Evolutionary conservation across 2,888 invertebrate genomes (phyloP), one percentile per base, ranked within the genome.

Genomic region (Calameuta pallipes): DNA sequence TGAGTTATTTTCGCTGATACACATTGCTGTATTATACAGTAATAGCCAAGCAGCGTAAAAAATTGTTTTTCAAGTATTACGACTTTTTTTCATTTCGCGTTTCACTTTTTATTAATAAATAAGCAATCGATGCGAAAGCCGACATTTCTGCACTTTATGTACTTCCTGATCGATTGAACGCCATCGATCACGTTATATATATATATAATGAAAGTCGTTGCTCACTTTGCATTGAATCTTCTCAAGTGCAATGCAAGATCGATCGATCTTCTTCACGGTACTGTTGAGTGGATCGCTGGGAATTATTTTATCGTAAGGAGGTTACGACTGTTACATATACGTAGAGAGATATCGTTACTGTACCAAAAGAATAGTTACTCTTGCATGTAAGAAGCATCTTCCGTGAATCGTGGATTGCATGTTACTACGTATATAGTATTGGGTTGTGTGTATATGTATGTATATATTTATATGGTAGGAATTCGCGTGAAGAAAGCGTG

Each of bases 401-500:
- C 41, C 15, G 56, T 56, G 56, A 56, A 56, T 56, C 9, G 56
- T 23, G 23, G 6, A 41, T 41, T 41, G 41, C 41, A 15, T 41
- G 41, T 41, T 41, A 41, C 41, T 15, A 15, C 23, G 9, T 23
- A 56, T 56, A 56, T 56, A 56, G 56, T 56, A 23, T 56, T 2
- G 15, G 9, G 0, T 2, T 56, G 56, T 15, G 15, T 41, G 2
- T 41, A 4, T 69, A 30, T 75, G 13, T 35, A 35, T 35, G 3
- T 69, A 36, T 11, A 69, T 36, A 30, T 37, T 70, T 69, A 71
- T 73, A 41, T 37, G 74, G 56, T 79, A 79, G 75, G 79, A 83
- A 79, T 75, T 76, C 76, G 79, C 73, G 79, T 80, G 78, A 82
- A 82, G 82, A 83, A 83, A 83, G 82, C 82, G 82, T 82, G 80